Evolutionary conservation across 1,140 invertebrate genomes (phyloP).

Genomic region (Nautilus pompilius): DNA sequence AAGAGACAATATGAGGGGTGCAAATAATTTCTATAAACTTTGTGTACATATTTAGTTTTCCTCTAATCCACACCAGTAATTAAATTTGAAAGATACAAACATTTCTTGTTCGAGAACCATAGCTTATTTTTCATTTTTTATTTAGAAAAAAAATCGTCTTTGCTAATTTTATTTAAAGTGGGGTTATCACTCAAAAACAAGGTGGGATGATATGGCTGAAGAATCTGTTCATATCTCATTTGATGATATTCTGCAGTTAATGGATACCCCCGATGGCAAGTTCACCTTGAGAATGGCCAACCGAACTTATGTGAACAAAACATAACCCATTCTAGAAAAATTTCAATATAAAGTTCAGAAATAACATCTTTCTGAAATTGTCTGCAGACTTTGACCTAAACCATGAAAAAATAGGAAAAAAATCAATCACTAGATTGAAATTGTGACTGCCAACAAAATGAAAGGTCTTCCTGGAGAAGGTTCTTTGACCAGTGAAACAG

Average conservation of each 20-base stretch:
- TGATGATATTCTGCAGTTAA: constrained; percentile 62
- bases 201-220: too few species aligned
- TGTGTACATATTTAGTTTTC: too few species aligned
- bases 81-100: too few species aligned
- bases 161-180: too few species aligned
- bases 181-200: too few species aligned
- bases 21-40: too few species aligned
- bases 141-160: too few species aligned
- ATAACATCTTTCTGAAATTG: constrained; percentile 16
- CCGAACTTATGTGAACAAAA: constrained; percentile 66
- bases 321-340: neutral
- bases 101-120: too few species aligned
- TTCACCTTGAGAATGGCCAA: constrained; percentile 76
- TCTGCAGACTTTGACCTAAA: constrained; percentile 43
- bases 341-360: constrained; percentile 10
- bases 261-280: constrained; percentile 63
- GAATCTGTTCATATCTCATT: constrained; percentile 3
- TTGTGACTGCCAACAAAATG: constrained; percentile 71
- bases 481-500: constrained; percentile 52
- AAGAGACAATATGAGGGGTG: too few species aligned
- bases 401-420: constrained; percentile 58
- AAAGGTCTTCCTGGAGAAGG: constrained; percentile 65
- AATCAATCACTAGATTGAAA: constrained; percentile 79
- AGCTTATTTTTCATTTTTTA: too few species aligned
- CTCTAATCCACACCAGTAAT: too few species aligned